phyloP scores from a whole-genome alignment of 2,888 invertebrate species.

The Drosophila rellima region DNA sequence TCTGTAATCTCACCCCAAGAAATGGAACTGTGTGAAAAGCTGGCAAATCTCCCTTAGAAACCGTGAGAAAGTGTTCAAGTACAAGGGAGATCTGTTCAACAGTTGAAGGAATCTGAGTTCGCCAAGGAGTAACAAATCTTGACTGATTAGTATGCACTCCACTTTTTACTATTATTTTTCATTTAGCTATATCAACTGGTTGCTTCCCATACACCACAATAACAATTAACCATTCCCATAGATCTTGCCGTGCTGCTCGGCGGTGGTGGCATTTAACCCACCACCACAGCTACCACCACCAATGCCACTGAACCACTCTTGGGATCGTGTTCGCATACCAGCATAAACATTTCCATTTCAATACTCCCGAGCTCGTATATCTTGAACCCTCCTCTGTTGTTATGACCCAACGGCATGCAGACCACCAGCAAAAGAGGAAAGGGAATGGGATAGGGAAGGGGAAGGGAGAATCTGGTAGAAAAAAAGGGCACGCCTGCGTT shows the following conservation, averaged over 20 bases:
- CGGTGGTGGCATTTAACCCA: slow-evolving; percentile 56
- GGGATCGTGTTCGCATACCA: slow-evolving; percentile 64
- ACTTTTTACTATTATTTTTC: slow-evolving; percentile 22
- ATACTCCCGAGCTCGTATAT: slow-evolving; percentile 49
- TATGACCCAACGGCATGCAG: slow-evolving; percentile 69
- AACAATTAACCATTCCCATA: slow-evolving; percentile 37
- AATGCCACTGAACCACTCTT: slow-evolving; percentile 41
- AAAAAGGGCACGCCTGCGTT: slow-evolving; percentile 76
- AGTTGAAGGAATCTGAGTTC: neutral
- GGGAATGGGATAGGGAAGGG: neutral
- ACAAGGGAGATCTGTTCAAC: neutral
- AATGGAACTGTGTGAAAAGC: slow-evolving; percentile 26
- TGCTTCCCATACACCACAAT: slow-evolving; percentile 57
- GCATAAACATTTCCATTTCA: slow-evolving; percentile 66
- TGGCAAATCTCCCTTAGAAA: slow-evolving; percentile 41
- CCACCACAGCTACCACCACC: slow-evolving; percentile 6
- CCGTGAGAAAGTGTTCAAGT: slow-evolving; percentile 63
- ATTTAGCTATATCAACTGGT: slow-evolving; percentile 52
- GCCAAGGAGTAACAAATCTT: slow-evolving; percentile 57
- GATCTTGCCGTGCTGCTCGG: slow-evolving; percentile 15
- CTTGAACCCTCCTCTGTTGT: slow-evolving; percentile 63
- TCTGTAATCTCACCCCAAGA: slow-evolving; percentile 36
- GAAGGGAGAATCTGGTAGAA: slow-evolving; percentile 6
- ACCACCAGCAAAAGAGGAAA: slow-evolving; percentile 12
- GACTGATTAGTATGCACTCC: slow-evolving; percentile 70